A percentile compares a stretch with the other conserved stretches of the same genome.
Conservation (phyloP, 2,797 vertebrate genomes). For the Galagoides demidoff region DNA sequence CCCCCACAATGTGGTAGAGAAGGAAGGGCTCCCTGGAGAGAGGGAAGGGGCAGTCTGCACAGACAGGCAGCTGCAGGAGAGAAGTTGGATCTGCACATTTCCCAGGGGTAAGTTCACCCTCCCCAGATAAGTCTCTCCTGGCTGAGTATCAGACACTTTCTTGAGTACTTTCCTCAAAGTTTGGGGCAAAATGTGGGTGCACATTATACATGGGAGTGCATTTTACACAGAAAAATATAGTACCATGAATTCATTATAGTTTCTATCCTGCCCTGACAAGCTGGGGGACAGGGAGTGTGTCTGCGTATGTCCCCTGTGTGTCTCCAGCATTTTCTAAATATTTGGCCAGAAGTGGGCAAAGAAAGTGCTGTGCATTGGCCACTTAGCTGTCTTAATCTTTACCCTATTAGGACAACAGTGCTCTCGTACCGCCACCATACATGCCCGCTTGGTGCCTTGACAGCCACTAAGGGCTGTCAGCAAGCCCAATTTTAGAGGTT, state of each 20-base stretch:
- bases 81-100: no score
- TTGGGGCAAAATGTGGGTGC: no score
- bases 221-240: no score
- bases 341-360: constrained; percentile 6
- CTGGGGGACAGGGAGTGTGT: neutral
- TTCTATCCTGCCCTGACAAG: neutral
- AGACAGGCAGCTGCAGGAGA: no score
- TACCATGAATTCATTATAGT: neutral
- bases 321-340: constrained; percentile 41
- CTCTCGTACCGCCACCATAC: neutral
- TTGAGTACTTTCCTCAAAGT: no score
- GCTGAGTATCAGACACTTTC: no score
- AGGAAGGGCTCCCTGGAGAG: no score
- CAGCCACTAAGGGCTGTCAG: constrained; percentile 35
- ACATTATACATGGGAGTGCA: no score
- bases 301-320: neutral
- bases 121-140: no score
- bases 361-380: neutral
- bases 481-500: constrained; percentile 45
- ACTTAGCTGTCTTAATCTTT: constrained; percentile 25
- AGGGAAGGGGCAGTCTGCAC: no score
- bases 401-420: neutral
- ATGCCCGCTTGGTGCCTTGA: neutral
- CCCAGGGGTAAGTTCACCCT: no score
- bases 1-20: no score